phyloP scores from a whole-genome alignment of 2,797 vertebrate species.

The Carapus acus region DNA sequence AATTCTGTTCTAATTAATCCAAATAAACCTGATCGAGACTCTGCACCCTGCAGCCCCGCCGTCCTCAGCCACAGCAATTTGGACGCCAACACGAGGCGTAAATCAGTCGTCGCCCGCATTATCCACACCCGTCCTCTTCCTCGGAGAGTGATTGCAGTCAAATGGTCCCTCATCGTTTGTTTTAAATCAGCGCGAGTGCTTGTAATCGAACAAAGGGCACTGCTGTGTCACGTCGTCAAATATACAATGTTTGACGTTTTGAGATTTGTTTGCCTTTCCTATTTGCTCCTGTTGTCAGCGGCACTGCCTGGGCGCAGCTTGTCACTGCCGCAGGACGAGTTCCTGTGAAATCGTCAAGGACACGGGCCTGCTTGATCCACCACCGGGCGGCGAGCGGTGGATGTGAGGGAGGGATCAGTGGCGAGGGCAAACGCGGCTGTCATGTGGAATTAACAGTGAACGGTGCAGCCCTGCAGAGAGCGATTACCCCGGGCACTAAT shows the following conservation, averaged over 20 bases:
- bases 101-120: slow-evolving; percentile 7
- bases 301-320: slow-evolving; percentile 10
- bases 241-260: background rate
- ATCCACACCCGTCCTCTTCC: background rate
- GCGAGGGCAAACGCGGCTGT: slow-evolving; percentile 48
- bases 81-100: too few relatives aligned
- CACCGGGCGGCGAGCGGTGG: slow-evolving; percentile 51
- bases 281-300: slow-evolving; percentile 19
- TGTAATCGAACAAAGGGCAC: background rate
- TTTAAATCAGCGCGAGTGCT: background rate
- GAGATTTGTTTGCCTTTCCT: background rate
- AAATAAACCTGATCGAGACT: slow-evolving; percentile 26
- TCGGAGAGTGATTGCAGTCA: slow-evolving; percentile 7
- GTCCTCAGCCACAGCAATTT: background rate
- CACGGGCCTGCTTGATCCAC: slow-evolving; percentile 52
- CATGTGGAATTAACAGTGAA: slow-evolving; percentile 61
- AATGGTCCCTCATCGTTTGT: background rate
- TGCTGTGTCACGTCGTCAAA: too few relatives aligned
- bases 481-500: slow-evolving; percentile 54
- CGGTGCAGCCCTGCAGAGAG: slow-evolving; percentile 43
- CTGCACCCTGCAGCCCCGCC: slow-evolving; percentile 13
- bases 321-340: slow-evolving; percentile 22
- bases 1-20: slow-evolving; percentile 50
- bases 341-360: slow-evolving; percentile 52
- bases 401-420: slow-evolving; percentile 50